Conservation (phyloP, 2,113 vertebrate genomes). For the Grantiella picta region DNA sequence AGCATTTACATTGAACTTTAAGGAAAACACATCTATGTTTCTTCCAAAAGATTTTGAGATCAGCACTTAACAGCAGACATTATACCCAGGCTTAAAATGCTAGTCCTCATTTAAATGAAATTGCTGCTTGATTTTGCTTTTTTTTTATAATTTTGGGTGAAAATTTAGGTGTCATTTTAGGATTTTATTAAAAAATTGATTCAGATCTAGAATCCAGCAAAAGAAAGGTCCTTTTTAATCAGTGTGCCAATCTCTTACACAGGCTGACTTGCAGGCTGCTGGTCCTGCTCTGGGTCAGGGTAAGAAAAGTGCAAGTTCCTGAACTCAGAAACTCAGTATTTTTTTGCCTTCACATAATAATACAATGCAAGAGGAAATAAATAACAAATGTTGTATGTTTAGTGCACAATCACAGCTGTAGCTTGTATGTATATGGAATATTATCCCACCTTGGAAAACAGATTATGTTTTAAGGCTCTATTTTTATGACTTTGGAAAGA, state of each 20-base stretch:
- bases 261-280: neutral
- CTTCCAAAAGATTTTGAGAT: neutral
- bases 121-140: neutral
- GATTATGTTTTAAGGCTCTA: neutral
- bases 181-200: neutral
- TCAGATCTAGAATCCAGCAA: neutral
- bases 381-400: neutral
- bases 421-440: neutral
- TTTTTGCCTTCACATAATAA: neutral
- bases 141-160: neutral
- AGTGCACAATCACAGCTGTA: neutral
- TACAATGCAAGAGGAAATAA: neutral
- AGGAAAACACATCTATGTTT: neutral
- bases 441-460: neutral
- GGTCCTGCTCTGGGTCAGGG: neutral
- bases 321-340: neutral
- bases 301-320: neutral
- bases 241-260: neutral
- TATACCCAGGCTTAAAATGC: neutral
- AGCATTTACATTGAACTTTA: neutral
- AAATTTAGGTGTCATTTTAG: neutral
- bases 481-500: neutral
- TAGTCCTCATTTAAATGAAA: neutral
- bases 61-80: neutral
- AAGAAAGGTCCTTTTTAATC: neutral